These are phyloP conservation scores for Hermatobates lingyangjiaoensis DNA, from an alignment of 1,140 invertebrate species.

Conservation along the genomic window DNA sequence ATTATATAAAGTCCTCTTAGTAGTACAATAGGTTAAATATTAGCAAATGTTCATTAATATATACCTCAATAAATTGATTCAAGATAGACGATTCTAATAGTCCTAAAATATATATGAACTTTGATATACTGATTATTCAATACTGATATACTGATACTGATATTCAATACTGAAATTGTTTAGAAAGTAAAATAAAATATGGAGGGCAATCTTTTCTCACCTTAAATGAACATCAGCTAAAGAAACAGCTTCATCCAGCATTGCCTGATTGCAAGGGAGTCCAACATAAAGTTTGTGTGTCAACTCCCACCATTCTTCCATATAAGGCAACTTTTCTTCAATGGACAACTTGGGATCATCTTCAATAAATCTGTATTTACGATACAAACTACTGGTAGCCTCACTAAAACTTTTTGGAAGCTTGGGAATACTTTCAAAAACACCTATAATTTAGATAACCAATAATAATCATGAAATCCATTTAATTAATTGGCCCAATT, in stretches of 20 bases:
- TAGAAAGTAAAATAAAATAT: too few species aligned
- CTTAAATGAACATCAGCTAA: constrained; percentile 13
- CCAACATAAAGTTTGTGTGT: constrained; percentile 31
- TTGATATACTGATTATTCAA: too few species aligned
- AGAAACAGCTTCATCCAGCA: constrained; percentile 11
- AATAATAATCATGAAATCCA: neutral
- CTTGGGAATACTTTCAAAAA: constrained; percentile 49
- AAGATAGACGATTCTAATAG: too few species aligned
- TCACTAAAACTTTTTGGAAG: constrained; percentile 39
- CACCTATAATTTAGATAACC: constrained; percentile 27
- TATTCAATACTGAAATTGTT: too few species aligned
- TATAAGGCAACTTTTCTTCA: constrained; percentile 55
- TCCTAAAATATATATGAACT: too few species aligned
- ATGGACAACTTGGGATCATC: constrained; percentile 50
- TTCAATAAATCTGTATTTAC: constrained; percentile 74
- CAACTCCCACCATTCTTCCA: constrained; percentile 73
- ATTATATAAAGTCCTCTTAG: too few species aligned
- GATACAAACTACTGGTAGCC: constrained; percentile 31
- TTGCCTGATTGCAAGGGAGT: constrained; percentile 8
- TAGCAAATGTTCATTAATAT: too few species aligned
- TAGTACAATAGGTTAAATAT: too few species aligned
- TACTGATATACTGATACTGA: too few species aligned
- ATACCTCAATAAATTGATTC: too few species aligned
- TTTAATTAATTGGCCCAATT: neutral
- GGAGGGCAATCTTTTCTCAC: too few species aligned